Conservation (phyloP, 2,888 invertebrate species). For the Agriopis leucophaearia region DNA sequence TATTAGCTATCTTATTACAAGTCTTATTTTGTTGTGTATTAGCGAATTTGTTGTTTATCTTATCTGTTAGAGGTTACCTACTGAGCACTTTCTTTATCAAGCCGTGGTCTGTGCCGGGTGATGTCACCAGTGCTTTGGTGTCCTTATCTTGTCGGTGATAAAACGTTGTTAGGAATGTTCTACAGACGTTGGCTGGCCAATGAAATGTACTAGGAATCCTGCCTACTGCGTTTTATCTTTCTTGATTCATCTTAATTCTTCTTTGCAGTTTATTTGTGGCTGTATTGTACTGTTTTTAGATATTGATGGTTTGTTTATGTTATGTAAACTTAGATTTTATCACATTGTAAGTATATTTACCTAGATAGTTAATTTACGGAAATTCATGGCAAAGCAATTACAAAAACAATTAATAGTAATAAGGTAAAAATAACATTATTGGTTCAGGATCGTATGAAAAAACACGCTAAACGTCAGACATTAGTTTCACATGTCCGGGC, state of each 20-base stretch:
- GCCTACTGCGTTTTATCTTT: constrained; percentile 40
- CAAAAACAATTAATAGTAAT: background rate
- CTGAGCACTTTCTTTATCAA: constrained; percentile 81
- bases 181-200: constrained; percentile 59
- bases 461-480: constrained; percentile 35
- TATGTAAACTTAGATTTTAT: background rate
- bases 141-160: constrained; percentile 79
- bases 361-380: background rate
- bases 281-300: constrained; percentile 8
- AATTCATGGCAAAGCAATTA: background rate
- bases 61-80: constrained; percentile 75
- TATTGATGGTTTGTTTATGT: constrained; percentile 20
- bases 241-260: constrained; percentile 34
- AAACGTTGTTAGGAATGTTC: constrained; percentile 75
- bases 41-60: constrained; percentile 66
- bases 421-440: constrained; percentile 2
- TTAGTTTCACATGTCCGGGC: constrained; percentile 63
- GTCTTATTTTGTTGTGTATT: constrained; percentile 54
- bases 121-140: constrained; percentile 78
- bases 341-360: background rate
- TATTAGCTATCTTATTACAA: constrained; percentile 10
- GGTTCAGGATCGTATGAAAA: constrained; percentile 4
- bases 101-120: constrained; percentile 70
- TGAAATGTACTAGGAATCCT: constrained; percentile 55
- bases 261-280: constrained; percentile 30